Evolutionary conservation across 2,113 vertebrate species (phyloP).

Genomic region (Syrmaticus mikado): DNA sequence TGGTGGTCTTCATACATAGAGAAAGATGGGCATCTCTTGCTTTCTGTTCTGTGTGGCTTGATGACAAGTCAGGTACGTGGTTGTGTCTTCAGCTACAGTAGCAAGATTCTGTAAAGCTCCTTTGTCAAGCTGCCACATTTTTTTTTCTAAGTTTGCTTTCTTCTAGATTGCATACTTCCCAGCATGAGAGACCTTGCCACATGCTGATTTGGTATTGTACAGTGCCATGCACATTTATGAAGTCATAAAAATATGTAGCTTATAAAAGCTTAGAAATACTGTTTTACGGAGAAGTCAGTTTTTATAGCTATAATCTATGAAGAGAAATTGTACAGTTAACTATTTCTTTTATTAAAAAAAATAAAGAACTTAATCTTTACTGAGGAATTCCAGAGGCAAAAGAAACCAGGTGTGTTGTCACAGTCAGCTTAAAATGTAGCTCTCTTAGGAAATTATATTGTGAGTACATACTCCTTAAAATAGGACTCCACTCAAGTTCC

Average conservation of each 20-base stretch:
- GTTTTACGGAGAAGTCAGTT: neutral
- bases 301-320: neutral
- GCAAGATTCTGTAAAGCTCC: neutral
- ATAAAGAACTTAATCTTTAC: neutral
- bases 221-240: neutral
- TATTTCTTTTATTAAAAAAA: neutral
- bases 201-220: neutral
- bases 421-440: neutral
- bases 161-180: neutral
- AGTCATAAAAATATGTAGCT: neutral
- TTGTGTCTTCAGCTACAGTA: neutral
- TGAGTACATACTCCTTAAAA: neutral
- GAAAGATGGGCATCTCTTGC: neutral
- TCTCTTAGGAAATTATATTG: neutral
- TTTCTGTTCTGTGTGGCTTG: neutral
- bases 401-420: neutral
- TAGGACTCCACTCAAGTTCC: neutral
- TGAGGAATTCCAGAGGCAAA: neutral
- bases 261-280: neutral
- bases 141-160: neutral
- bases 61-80: neutral
- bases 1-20: neutral
- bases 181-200: neutral
- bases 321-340: neutral
- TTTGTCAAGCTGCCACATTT: accelerated